Evolutionary conservation across 35 echinoderm and acorn worm genomes (phyloP).

Genomic region (Stichopus chloronotus): DNA sequence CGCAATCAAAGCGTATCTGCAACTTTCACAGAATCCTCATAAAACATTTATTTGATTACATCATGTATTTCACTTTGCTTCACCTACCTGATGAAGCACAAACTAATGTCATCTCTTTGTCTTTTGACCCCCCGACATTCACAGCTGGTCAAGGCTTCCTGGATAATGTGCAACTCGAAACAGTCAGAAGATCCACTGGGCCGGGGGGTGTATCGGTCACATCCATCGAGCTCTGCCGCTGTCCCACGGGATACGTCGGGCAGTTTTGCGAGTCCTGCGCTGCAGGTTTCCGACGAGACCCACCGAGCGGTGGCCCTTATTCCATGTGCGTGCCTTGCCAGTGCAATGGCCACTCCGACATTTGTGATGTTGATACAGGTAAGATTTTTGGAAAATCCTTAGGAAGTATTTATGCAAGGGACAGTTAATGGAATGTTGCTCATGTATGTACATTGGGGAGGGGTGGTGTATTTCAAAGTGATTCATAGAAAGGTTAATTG

Average conservation of each 20-base stretch:
- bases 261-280: slow-evolving; percentile 98
- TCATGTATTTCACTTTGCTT: no score
- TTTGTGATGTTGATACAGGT: slow-evolving; percentile 89
- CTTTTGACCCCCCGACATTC: neutral
- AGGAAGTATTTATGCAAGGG: neutral
- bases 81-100: no score
- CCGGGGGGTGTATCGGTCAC: slow-evolving; percentile 49
- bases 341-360: slow-evolving; percentile 87
- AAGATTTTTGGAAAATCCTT: neutral
- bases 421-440: no score
- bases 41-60: no score
- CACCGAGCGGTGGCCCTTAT: slow-evolving; percentile 75
- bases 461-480: neutral
- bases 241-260: slow-evolving; percentile 86
- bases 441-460: neutral
- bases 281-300: slow-evolving; percentile 77
- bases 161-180: slow-evolving; percentile 82
- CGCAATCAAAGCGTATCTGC: no score
- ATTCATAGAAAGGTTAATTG: no score
- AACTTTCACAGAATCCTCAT: no score
- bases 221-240: slow-evolving; percentile 89
- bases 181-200: slow-evolving; percentile 67
- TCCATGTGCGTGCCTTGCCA: slow-evolving; percentile 90
- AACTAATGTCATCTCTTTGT: no score
- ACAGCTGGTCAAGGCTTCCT: slow-evolving; percentile 78